Evolutionary conservation across 2,888 invertebrate species (phyloP), one percentile per base, ranked within the genome.

Genomic region (Orthonychiurus folsomi): DNA sequence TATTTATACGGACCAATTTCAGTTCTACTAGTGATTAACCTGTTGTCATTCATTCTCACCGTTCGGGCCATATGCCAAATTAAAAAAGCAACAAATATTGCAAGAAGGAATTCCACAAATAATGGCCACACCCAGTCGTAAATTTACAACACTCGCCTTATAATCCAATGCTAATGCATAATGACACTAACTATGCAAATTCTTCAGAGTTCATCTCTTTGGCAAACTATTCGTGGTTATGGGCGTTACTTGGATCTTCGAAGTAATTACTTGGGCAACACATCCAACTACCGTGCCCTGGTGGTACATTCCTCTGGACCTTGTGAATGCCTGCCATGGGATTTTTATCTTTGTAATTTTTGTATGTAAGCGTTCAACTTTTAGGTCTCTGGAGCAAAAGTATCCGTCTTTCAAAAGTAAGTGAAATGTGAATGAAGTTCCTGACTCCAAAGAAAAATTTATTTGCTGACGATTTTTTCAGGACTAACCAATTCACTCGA

Each of bases 171-270:
- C 15, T 9, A 24, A 24, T n/a, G 24, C 24, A 9, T 3, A 26
- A 56, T 21, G 3, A 9, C 3, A 24, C 25, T 5, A n/a, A 48
- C 48, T 48, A 12, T n/a, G n/a, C n/a, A 15, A 15, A 15, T 20
- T 27, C 37, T 60, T 2, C 59, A 72, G 73, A 23, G 24, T 69
- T 20, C 20, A 63, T 15, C 59, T 73, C 18, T 71, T 73, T 50
- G 64, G 57, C 12, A 73, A 73, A 63, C 37, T 73, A 1, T 62
- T 71, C 26, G 59, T 73, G 1, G 63, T 73, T 1, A 71, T 69
- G 71, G 71, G 71, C 24, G 48, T 71, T n/a, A 66, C 70, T 3
- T 73, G 73, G 73, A 56, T 61, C 2, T 71, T 70, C 25, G 71
- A 71, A 59, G 62, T 73, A 3, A 66, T 73, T 21, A 69, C 70